Evolutionary conservation across 2,888 invertebrate genomes (phyloP).

Genomic region (Mactromeris polynyma): DNA sequence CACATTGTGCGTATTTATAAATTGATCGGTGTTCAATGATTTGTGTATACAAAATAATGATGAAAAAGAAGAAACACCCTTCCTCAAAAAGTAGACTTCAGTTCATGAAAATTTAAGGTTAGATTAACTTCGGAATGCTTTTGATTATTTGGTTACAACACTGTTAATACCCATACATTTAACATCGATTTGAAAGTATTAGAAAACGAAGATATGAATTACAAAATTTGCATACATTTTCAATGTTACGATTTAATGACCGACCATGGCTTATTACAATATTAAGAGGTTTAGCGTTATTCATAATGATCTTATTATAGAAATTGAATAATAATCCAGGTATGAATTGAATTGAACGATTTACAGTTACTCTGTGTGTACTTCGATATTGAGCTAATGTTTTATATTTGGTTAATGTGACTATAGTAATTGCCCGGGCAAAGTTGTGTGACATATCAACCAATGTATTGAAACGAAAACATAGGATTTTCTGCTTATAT

Average conservation of each 20-base stretch:
- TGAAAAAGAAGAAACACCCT: background rate
- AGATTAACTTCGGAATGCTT: background rate
- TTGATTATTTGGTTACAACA: no score
- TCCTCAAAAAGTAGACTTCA: background rate
- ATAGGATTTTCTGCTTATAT: background rate
- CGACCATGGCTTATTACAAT: background rate
- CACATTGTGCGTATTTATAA: no score
- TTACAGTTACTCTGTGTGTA: background rate
- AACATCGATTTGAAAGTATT: no score
- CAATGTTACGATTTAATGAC: background rate
- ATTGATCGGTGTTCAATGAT: no score
- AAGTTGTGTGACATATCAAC: background rate
- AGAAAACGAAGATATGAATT: no score
- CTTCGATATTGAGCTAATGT: background rate
- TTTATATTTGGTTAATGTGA: slow-evolving; percentile 12
- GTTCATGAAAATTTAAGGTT: background rate
- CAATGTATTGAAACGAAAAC: background rate
- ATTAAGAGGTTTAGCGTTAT: background rate
- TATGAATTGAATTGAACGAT: background rate
- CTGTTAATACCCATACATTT: no score
- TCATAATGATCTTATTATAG: background rate
- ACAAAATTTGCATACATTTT: no score
- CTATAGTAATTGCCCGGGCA: background rate
- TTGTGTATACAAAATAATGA: no score
- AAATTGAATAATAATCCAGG: background rate